Evolutionary conservation across 2,797 vertebrate genomes (phyloP).

Genomic region (Trichosurus vulpecula): DNA sequence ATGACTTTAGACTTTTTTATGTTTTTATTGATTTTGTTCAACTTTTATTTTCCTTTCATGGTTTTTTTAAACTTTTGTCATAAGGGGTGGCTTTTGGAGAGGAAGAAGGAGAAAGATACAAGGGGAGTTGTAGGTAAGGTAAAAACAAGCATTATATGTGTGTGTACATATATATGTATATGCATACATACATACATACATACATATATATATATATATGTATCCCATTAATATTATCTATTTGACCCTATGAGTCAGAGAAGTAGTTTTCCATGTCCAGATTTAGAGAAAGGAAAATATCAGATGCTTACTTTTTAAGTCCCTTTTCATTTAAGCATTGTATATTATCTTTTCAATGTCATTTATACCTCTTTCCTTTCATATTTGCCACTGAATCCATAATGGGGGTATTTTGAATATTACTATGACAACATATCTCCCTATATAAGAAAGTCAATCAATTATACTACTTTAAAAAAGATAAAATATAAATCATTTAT

Average conservation of each 20-base stretch:
- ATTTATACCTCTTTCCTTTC: fast-evolving
- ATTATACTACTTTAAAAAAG: neutral
- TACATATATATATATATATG: too few species aligned
- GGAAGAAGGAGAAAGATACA: neutral
- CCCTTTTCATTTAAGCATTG: fast-evolving
- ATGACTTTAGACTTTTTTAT: neutral
- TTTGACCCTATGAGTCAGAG: neutral
- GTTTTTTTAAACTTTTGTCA: neutral
- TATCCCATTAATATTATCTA: neutral
- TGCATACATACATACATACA: too few species aligned
- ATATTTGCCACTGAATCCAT: too few species aligned
- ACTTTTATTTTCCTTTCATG: neutral
- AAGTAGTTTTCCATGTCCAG: neutral
- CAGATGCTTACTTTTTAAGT: too few species aligned
- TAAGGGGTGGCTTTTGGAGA: neutral
- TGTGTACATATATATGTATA: too few species aligned
- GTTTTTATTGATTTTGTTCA: neutral
- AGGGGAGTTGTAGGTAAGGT: neutral
- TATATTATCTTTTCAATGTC: too few species aligned
- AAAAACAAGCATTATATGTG: neutral
- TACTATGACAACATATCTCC: too few species aligned
- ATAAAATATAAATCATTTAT: neutral
- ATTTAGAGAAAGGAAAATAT: neutral
- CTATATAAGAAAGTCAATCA: neutral
- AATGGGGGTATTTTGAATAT: too few species aligned